phyloP scores from a whole-genome alignment of 2,888 invertebrate species.

The Mesochorus sp. region DNA sequence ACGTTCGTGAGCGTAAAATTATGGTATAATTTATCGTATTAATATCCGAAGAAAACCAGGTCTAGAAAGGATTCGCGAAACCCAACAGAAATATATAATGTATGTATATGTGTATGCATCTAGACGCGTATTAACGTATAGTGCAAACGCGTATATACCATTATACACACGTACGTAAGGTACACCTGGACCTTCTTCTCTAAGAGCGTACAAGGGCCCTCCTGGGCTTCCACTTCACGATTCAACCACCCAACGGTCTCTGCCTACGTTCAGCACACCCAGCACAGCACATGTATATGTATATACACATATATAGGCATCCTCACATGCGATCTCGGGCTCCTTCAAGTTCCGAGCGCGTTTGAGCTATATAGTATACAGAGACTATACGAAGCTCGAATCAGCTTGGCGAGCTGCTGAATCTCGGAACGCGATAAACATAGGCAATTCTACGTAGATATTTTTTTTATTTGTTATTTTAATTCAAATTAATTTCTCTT shows the following conservation, averaged over 20 bases:
- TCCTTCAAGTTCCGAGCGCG: constrained; percentile 51
- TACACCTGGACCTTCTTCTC: constrained; percentile 78
- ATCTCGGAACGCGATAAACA: constrained; percentile 2
- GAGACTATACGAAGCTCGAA: constrained; percentile 22
- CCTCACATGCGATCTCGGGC: constrained; percentile 34
- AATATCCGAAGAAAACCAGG: constrained; percentile 42
- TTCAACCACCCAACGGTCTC: constrained; percentile 75
- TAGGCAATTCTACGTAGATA: background rate
- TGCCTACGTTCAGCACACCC: constrained; percentile 70
- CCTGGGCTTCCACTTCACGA: constrained; percentile 75
- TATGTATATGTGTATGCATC: constrained; percentile 18
- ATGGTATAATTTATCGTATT: too few species aligned
- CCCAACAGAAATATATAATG: constrained; percentile 3
- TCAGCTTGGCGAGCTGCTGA: constrained; percentile 21
- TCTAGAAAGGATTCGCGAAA: constrained; percentile 9
- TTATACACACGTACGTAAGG: constrained; percentile 31
- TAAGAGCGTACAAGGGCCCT: constrained; percentile 76
- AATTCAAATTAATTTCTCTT: too few species aligned
- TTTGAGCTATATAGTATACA: constrained; percentile 18
- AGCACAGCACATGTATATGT: constrained; percentile 22
- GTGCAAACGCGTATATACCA: background rate
- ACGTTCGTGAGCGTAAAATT: too few species aligned
- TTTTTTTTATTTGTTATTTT: too few species aligned
- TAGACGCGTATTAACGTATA: constrained; percentile 22
- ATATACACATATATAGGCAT: constrained; percentile 2